Base-by-base conservation (phyloP, 2,888 invertebrate genomes). In the Lasioglossum leucozonium region DNA sequence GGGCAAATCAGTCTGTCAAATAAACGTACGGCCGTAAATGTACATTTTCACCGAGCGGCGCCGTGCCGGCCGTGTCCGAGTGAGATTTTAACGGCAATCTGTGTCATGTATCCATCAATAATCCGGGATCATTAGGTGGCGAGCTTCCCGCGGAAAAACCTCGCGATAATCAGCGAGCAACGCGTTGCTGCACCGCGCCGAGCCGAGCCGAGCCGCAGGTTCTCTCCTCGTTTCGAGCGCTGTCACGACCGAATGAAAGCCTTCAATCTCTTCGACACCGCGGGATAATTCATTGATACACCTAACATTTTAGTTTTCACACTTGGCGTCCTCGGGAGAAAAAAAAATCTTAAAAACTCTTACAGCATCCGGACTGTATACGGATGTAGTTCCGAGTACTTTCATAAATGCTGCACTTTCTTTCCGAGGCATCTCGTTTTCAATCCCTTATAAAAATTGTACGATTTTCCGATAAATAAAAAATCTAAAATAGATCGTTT, bases 1-100 rank as follows among this genome's bases (percentile, higher is more conserved):
- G 72, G 80, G 82, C 72, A 82, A 88, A 89, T 89, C 82, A 76
- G 76, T 84, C 85, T 85, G 89, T 89, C 88, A 65, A 87, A 84
- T 82, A 71, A 88, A 72, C 65, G 76, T 72, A 72, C 78, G 71
- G 69, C 78, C 79, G 86, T 82, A 82, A 87, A 83, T 69, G 86
- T 77, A 80, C 83, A 82, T 83, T 87, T 86, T 86, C 86, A 78
- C 77, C 76, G 77, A 40, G 75, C 69, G 44, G 42, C 37, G 67
- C 34, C 37, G 67, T 18, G 67, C 22, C 67, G 40, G 40, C 65
- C 79, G 72, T 55, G 81, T 58, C 67, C 69, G n/a, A 85, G 85
- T 85, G 81, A 86, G 85, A 86, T 86, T 86, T 86, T 85, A 85
- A 85, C 85, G 85, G 85, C 81, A 85, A 85, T 85, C 85, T 74